Base-by-base conservation (phyloP, 2,888 invertebrate genomes). In the Caprella mutica region DNA sequence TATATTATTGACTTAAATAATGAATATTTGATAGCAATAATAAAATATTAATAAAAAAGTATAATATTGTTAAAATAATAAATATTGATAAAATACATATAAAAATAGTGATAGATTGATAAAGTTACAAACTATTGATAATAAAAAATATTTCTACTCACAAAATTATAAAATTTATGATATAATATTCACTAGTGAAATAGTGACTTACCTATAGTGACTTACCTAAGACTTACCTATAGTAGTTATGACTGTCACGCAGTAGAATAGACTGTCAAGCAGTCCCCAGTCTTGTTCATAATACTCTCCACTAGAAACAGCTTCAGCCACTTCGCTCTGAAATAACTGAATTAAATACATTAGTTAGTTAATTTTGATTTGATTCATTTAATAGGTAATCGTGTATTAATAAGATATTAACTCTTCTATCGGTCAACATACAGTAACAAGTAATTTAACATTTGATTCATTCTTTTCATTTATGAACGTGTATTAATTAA, bases 211-310 rank as follows among this genome's bases (percentile, higher is more conserved):
- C 17, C 17, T 33, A 5, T 27, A 24, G 12, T 42, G 5, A 5
- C 8, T 50, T 4, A 5, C 26, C 23, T 5, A n/a, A 8, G 12
- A 71, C 80, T 79, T 72, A 88, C 89, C 90, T 72, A 90, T 87
- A 53, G 90, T 90, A 65, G 89, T 90, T 71, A 89, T 85, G 68
- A 89, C 80, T 40, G 88, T 88, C 69, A 90, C 81, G 67, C 86
- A 86, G 72, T 88, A 90, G 48, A 90, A 79, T 23, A 90, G 73
- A 2, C 89, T 84, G 65, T 87, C 86, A 26, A 85, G 84, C 72
- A 88, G 87, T 0, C 84, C 84, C 88, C 89, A 89, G 17, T 38
- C 48, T 26, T 61, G 55, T 68, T 82, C 81, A 43, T 71, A 69
- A 26, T 74, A 70, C 3, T 61, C 56, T 26, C 69, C 69, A 17